Evolutionary conservation across 2,113 vertebrate genomes (phyloP), one percentile per base, ranked within the genome.

Genomic region (Pterophyllum scalare): DNA sequence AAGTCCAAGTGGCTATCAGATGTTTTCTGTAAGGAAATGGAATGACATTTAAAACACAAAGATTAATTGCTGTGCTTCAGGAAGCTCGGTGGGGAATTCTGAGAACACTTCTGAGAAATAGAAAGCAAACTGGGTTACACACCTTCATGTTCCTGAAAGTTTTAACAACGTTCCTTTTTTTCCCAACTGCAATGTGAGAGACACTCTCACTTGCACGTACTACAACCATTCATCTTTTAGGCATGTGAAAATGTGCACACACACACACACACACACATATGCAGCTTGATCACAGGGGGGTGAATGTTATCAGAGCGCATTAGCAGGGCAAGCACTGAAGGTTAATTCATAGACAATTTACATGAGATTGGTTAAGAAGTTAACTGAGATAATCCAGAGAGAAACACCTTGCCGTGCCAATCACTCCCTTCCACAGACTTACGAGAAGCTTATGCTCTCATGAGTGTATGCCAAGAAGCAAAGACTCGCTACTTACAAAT

Each of bases 301-400:
- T 81, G 33, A 62, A 62, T 74, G 81, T 92, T 89, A 92, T 93
- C 81, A 4, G 17, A 64, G 49, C 49, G 28, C 61, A 77, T 79
- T 89, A 85, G 82, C 52, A 0, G 54, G 59, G n/a, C 78, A 82
- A 19, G 31, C 65, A 4, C 62, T 81, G 79, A 91, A 87, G 64
- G 85, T 89, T 84, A 88, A 84, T 89, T 88, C 59, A 58, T 40
- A 76, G 52, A 82, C 85, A 59, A 92, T 86, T 86, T 82, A 79
- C 88, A 78, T 62, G 64, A 93, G 88, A 87, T 91, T 43, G 54
- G 62, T 64, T 58, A 81, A 81, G 54, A 81, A 67, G 81, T 59
- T 3, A 6, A 57, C 46, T 43, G 35, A 4, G 83, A 89, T 85
- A 89, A 84, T 59, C 24, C 57, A 11, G 46, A 81, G 57, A 65